Base-by-base conservation (phyloP, 2,888 invertebrate genomes). In the Synergus laeviventris region DNA sequence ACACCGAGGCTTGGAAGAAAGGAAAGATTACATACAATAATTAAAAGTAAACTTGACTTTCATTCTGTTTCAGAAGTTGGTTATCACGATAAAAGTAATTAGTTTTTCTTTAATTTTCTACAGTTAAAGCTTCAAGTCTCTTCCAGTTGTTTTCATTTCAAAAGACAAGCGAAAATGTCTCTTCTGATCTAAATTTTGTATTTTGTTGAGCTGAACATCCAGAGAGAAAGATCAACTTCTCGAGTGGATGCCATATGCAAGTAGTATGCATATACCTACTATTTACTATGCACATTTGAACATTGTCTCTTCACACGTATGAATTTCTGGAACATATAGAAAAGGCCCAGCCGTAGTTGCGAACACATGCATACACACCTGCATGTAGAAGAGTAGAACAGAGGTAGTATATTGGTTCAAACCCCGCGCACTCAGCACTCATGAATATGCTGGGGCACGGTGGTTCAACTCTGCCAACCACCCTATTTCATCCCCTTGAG, bases 361-460 rank as follows among this genome's bases (percentile, higher is more conserved):
- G 18, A 59, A 74, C n/a, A 59, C 59, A 74, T 59, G 74, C 59
- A 74, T 36, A 18, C 59, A 38, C 42, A 60, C 74, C 56, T 74
- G 59, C 59, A 74, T 59, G 59, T 31, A 74, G 45, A 24, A 61
- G 64, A 75, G 79, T 83, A 84, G 83, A 80, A 81, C 38, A 66
- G 61, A 60, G 60, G 78, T 80, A 81, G 82, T 85, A 86, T 88
- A 88, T 88, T 88, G 88, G 88, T 87, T 86, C 82, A 86, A 87
- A 86, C 88, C 84, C 82, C 85, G 88, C 88, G 85, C 87, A 88
- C 88, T 88, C 88, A 88, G 88, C 87, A 83, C 88, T 88, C 87
- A 87, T 88, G 89, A 88, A 88, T 88, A 87, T 88, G 89, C 88
- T 79, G 83, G 82, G 83, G 86, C 89, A 88, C 88, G 88, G 85